phyloP scores from a whole-genome alignment of 2,797 vertebrate species.

The Kryptolebias ocellatus region DNA sequence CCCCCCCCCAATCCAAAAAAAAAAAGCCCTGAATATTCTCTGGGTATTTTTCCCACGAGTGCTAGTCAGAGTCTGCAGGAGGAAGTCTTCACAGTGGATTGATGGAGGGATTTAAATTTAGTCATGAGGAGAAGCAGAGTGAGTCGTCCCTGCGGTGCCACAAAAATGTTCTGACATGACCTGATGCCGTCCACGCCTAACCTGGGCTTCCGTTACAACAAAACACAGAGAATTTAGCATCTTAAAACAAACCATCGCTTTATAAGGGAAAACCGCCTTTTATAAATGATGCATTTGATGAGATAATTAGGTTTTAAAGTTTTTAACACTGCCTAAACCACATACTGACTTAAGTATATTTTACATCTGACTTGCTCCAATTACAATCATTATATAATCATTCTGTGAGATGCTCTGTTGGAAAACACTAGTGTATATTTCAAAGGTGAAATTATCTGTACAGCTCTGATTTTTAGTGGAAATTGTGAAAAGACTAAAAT shows the following conservation, averaged over 20 bases:
- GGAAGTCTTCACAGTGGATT: conserved; percentile 53
- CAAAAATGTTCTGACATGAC: conserved; percentile 60
- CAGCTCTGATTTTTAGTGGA: conserved; percentile 5
- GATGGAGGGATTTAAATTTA: conserved; percentile 51
- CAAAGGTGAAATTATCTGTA: conserved; percentile 8
- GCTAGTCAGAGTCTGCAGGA: conserved; percentile 46
- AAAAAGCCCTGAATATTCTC: conserved; percentile 37
- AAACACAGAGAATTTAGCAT: conserved; percentile 33
- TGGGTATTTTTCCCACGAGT: conserved; percentile 45
- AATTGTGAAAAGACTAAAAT: conserved; percentile 1
- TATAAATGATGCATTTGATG: conserved; percentile 50
- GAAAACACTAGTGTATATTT: conserved; percentile 1
- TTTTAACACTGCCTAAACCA: conserved; percentile 10
- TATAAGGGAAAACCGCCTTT: neutral
- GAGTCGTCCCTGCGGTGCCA: conserved; percentile 65
- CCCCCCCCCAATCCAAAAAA: neutral
- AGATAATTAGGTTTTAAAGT: conserved; percentile 22
- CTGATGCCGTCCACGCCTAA: conserved; percentile 33
- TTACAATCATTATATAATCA: too few species aligned
- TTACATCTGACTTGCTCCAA: too few species aligned
- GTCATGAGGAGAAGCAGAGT: conserved; percentile 54
- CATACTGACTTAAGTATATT: neutral
- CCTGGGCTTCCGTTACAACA: conserved; percentile 30
- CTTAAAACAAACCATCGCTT: conserved; percentile 63
- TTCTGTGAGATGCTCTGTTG: neutral